Evolutionary conservation across 2,797 vertebrate species (phyloP), one percentile per base, ranked within the genome.

Genomic region (Cichlasoma orientale): DNA sequence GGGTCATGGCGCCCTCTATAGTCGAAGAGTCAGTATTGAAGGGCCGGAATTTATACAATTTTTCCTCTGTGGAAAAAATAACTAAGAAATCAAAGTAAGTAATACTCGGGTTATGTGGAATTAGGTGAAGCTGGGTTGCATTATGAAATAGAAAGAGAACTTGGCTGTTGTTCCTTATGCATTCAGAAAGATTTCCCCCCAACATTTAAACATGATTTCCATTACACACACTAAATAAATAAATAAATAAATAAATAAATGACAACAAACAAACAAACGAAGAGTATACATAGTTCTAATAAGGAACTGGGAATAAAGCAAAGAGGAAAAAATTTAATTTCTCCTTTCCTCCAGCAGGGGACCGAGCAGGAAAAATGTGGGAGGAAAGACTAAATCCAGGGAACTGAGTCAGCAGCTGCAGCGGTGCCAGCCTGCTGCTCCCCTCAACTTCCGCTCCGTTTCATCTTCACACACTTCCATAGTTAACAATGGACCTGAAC

Each of bases 341-440:
- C 76, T 61, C 78, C 9, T 84, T 75, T 83, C 57, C 29, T 84
- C 92, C 92, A 89, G 85, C 75, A 93, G 92, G 84, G 80, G 90
- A 3, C 56, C 44, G 14, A 80, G 66, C 47, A 27, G 77, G 53
- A 38, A 19, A 73, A 84, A 85, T 56, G 50, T 86, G 88, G 82
- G 80, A 88, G 85, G 80, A 83, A 78, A 73, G 72, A 47, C 57
- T 72, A 50, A 72, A 80, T 84, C 58, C 80, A 38, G 73, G 71
- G 74, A 82, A 47, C 76, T 90, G 88, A 88, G 84, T 88, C 86
- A 88, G 83, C 87, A 78, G 82, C 82, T 38, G 38, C 82, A 21
- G 72, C 29, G 61, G 47, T 52, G 23, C 23, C 38, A 47, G 18
- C 44, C 71, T 23, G 55, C 18, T 25, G 25, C 70, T 63, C 56